These are phyloP conservation scores for Cliona cf. orientalis DNA, from an alignment of 37 sponge, comb jelly and placozoan species.

Conservation along the genomic window DNA sequence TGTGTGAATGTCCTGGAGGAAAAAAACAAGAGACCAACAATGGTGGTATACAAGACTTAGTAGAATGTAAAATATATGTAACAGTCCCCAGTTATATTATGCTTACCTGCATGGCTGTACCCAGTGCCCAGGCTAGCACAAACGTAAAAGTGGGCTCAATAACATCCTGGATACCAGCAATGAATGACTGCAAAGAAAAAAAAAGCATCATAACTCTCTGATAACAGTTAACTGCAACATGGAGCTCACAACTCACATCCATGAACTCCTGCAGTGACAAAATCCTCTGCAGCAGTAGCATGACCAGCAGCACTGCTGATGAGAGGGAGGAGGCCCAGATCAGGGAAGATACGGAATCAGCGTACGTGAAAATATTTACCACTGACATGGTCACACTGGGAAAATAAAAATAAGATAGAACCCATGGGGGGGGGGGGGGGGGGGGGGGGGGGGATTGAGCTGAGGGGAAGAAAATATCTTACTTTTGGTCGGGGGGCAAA, in stretches of 20 bases:
- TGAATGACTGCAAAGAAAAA: constrained; percentile 28
- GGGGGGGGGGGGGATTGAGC: background rate
- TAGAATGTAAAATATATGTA: background rate
- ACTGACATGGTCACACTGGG: constrained; percentile 16
- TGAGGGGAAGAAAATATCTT: constrained; percentile 3
- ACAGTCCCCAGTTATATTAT: background rate
- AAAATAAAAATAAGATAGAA: background rate
- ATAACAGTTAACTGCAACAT: background rate
- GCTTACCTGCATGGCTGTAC: constrained; percentile 48
- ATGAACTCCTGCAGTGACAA: constrained; percentile 45
- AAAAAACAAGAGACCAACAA: background rate
- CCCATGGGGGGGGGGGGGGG: background rate
- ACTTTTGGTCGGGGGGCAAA: background rate
- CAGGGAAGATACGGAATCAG: constrained; percentile 32
- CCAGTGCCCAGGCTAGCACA: constrained; percentile 68
- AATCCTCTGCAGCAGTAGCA: constrained; percentile 35
- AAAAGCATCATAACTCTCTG: background rate
- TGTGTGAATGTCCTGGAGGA: constrained; percentile 15
- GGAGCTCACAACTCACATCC: constrained; percentile 17
- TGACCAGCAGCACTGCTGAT: constrained; percentile 10
- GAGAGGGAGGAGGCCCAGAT: constrained; percentile 45
- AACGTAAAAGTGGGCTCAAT: constrained; percentile 64
- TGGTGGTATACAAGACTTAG: background rate
- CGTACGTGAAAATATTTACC: constrained; percentile 37
- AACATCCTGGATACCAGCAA: constrained; percentile 65